Conservation (phyloP, 2,113 vertebrate species). For the Platysteira castanea region DNA sequence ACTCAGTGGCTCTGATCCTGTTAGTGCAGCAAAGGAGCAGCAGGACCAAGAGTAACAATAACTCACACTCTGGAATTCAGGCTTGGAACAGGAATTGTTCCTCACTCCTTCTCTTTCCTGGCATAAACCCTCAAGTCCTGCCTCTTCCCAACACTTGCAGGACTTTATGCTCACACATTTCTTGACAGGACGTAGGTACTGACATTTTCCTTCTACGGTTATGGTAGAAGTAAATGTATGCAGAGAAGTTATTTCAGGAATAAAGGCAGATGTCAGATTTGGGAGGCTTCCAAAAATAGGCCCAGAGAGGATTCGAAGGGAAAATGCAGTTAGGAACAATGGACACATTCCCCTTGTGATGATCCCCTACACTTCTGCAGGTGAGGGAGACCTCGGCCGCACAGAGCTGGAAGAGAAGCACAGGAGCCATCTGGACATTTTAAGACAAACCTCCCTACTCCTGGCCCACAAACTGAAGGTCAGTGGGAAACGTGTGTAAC, state of each 20-base stretch:
- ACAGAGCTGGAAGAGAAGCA: neutral
- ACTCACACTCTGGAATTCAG: neutral
- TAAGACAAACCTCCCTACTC: neutral
- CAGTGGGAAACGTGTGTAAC: neutral
- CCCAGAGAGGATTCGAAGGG: neutral
- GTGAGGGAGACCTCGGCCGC: neutral
- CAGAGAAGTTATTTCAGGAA: neutral
- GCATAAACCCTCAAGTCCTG: neutral
- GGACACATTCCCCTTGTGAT: neutral
- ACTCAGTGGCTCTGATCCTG: neutral
- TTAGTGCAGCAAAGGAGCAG: neutral
- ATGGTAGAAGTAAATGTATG: neutral
- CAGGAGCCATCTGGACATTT: neutral
- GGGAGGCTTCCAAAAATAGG: neutral
- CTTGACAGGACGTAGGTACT: neutral
- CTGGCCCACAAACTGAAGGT: constrained; percentile 63
- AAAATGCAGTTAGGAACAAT: neutral
- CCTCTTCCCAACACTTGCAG: neutral
- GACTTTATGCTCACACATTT: neutral
- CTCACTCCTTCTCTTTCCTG: neutral
- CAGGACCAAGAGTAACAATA: neutral
- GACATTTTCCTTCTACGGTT: neutral
- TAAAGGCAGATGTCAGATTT: neutral
- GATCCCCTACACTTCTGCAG: neutral
- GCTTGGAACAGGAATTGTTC: neutral